Evolutionary conservation across 2,888 invertebrate species (phyloP), one percentile per base, ranked within the genome.

Genomic region (Torymus texanus): DNA sequence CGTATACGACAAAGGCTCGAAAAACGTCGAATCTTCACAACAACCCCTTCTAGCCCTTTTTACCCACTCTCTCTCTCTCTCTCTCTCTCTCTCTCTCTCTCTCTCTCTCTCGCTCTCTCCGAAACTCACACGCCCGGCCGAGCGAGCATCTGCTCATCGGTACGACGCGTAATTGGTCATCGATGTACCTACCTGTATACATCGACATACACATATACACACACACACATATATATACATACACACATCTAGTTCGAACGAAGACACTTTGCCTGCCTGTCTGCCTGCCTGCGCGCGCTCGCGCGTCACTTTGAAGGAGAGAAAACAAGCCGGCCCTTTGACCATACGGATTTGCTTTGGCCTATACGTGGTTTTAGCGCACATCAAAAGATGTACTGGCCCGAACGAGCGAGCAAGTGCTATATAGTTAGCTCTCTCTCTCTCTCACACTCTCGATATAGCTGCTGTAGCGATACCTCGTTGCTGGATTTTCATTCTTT

Each of bases 151-250:
- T 75, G 65, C 65, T 79, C 79, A 79, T 75, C 71, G 79, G 75
- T 41, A 74, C 70, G 70, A 16, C 51, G 12, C 29, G 21, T 79
- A 79, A 79, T 79, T 79, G 79, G 73, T 79, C 79, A 79, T 79
- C 75, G 75, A 73, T 85, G 85, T 88, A 87, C 86, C 41, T 8
- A 41, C 41, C 41, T 41, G 41, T 41, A 41, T 8, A 41, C 21
- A 21, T 21, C 21, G 21, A 21, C 21, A 21, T 21, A 21, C 21
- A 21, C 21, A 21, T 2, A 21, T 2, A 21, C 21, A 21, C 21
- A 21, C 21, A 21, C 21, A 21, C 21, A 21, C 21, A 21, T 2
- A 21, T 21, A 21, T 21, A 21, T 21, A 21, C 2, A 21, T 2
- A 21, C 21, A 21, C 21, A 21, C 2, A 21, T 21, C 21, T 21